Evolutionary conservation across 2,797 vertebrate species (phyloP), one percentile per base, ranked within the genome.

Genomic region (Sebastes iracundus): DNA sequence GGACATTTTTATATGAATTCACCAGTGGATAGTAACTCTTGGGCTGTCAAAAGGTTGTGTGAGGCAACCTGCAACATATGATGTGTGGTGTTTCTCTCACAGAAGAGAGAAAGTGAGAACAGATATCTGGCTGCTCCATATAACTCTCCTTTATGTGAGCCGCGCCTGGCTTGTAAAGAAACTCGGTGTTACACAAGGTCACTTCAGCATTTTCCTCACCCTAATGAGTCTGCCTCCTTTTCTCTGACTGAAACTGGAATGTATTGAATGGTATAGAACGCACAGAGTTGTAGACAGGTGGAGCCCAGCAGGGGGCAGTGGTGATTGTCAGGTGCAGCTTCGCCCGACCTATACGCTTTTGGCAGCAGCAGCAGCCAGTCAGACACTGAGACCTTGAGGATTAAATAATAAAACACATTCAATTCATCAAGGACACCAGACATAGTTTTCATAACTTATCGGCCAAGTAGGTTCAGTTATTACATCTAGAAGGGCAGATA

Each of bases 251-350:
- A 64, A 61, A 46, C 22, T 32, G 9, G 10, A 72, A 70, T n/a
- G 71, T 32, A 78, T 67, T 63, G 52, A 62, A 70, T n/a, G 6
- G 42, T 38, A 69, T 66, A 25, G 49, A 74, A 49, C 32, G 30
- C 11, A 32, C 61, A 6, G 23, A 72, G 42, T 46, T 74, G 18
- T 7, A 77, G 82, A 79, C 75, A 81, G 87, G 87, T 88, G 85
- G 16, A 69, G 80, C 83, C 92, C 94, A 93, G 93, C 85, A 95
- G 93, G 94, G 92, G 94, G 93, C 93, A 91, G 90, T 89, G 84
- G 89, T 94, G 93, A 79, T 93, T 87, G 46, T 89, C 87, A 93
- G 92, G 88, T 91, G 80, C 73, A 46, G 71, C 12, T 53, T 32
- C 4, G 25, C 62, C 46, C 32, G 16, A 60, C 56, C 65, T 61